Evolutionary conservation across 2,113 vertebrate genomes (phyloP), one percentile per base, ranked within the genome.

Genomic region (Microcebus tavaratra): DNA sequence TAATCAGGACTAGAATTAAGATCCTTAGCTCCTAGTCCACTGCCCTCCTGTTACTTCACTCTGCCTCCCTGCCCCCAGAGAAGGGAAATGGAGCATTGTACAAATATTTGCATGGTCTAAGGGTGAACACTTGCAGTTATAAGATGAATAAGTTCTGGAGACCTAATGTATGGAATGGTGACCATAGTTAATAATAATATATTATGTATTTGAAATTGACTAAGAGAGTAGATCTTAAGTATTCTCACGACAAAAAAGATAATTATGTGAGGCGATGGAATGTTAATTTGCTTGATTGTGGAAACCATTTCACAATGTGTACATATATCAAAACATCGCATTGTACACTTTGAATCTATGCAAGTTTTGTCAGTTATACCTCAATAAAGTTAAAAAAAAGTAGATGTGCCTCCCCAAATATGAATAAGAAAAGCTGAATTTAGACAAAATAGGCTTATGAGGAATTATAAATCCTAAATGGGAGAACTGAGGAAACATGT

Each of bases 401-500:
- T 94, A 20, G 20, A 48, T 85, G 50, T 81, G 39, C 6, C 20
- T 73, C 55, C 17, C 13, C 14, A 86, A 95, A 87, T 39, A 73
- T 48, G 21, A 90, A 61, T 65, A 23, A 65, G 21, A 95, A 88
- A 59, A 73, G 36, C 31, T 42, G 21, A 88, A 88, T 90, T 57
- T 87, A 27, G 4, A 61, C 23, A 59, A 78, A 55, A 31, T 31
- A 82, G 7, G 36, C 50, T 93, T 61, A 25, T 39, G 45, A 27
- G 8, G 29, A 92, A 72, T 85, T 73, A 36, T 39, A 86, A 65
- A 50, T 92, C 5, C 45, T 81, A 94, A 82, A 72, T 95, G 39
- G 39, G 14, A 94, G n/a, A 95, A 94, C 4, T 88, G 89, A 90
- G 29, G 36, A 93, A 96, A 92, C 1, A 90, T 53, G 17, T 59